Conservation (phyloP, 2,797 vertebrate species). For the Dromococcyx pavoninus region DNA sequence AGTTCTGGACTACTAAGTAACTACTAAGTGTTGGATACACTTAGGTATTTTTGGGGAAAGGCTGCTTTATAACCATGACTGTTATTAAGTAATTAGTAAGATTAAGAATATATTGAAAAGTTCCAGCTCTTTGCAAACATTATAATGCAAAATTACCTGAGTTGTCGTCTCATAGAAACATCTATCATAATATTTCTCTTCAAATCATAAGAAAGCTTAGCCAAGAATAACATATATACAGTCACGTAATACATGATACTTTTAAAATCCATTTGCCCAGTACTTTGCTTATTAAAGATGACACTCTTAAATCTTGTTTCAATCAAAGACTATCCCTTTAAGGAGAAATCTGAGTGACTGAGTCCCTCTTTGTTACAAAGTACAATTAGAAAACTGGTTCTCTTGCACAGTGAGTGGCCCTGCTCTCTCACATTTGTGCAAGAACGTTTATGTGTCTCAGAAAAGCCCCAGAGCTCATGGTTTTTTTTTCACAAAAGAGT, state of each 20-base stretch:
- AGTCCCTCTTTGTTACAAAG: neutral
- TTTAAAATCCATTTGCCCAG: neutral
- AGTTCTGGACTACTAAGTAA: neutral
- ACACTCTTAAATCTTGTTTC: neutral
- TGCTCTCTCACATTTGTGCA: neutral
- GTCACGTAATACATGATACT: neutral
- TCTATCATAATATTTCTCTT: conserved; percentile 41
- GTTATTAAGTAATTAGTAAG: neutral
- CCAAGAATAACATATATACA: neutral
- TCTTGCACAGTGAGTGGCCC: neutral
- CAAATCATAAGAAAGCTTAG: neutral
- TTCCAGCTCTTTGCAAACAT: neutral
- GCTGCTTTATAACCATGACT: neutral
- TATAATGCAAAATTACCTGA: neutral
- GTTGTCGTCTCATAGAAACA: neutral
- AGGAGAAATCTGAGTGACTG: neutral
- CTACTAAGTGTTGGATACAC: neutral
- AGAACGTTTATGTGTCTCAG: neutral
- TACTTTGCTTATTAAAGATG: neutral
- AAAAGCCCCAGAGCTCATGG: neutral
- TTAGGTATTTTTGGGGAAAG: neutral
- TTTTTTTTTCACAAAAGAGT: neutral
- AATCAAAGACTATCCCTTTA: neutral
- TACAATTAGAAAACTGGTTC: neutral
- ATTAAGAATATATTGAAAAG: neutral